Evolutionary conservation across 2,113 vertebrate genomes (phyloP).

Genomic region (Toxotes jaculatrix): DNA sequence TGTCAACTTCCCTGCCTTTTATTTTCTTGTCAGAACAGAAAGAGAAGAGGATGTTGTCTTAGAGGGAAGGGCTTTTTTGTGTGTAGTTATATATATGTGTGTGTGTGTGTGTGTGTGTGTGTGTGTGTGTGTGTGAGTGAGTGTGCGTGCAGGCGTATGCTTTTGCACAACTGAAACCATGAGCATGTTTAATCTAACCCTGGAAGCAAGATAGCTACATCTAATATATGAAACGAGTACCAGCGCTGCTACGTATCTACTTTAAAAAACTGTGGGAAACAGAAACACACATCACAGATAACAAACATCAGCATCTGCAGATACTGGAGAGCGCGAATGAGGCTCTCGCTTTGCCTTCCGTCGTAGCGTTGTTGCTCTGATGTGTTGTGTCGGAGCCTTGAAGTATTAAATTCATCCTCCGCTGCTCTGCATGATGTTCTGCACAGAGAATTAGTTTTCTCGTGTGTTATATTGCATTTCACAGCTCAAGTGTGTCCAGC

Average conservation of each 20-base stretch:
- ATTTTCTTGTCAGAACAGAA: background rate
- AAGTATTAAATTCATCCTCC: background rate
- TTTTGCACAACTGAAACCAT: constrained; percentile 10
- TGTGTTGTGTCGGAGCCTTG: background rate
- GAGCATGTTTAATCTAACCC: background rate
- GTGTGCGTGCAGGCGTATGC: background rate
- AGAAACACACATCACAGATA: background rate
- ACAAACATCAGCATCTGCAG: background rate
- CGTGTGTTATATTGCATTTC: background rate
- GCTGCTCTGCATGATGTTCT: background rate
- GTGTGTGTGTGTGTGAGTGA: background rate
- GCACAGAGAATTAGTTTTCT: background rate
- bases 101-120: background rate
- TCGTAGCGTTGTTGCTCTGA: background rate
- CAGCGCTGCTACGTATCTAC: background rate
- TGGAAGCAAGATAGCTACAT: background rate
- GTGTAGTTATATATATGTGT: background rate
- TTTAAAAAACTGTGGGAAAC: background rate
- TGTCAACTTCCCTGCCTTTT: background rate
- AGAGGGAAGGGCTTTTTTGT: constrained; percentile 10
- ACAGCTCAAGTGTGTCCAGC: background rate
- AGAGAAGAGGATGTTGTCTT: constrained; percentile 27
- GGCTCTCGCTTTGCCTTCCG: background rate
- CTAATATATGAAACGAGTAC: background rate
- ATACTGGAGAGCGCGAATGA: background rate